Base-by-base conservation (phyloP, 2,113 vertebrate species). In the Pangasianodon gigas region DNA sequence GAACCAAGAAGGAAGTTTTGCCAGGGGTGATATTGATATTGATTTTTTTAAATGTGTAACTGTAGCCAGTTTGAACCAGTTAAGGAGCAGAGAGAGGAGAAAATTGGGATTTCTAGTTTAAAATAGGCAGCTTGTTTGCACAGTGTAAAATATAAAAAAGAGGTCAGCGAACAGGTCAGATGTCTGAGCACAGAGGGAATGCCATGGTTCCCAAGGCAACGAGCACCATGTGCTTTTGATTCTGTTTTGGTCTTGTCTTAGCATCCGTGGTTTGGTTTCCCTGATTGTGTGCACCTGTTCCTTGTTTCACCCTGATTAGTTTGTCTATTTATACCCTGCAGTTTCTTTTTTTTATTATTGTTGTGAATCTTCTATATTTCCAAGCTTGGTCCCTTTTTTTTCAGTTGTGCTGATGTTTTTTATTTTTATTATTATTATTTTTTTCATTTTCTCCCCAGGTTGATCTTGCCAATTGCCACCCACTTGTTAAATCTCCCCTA, bases 1-100 rank as follows among this genome's bases (percentile, higher is more conserved):
- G 87, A 79, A 92, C 81, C 60, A 71, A 11, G 69, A 77, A 81
- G 48, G 67, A 79, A 51, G 32, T 71, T 44, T 90, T 84, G 51
- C 88, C 87, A 80, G 85, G 91, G 87, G 87, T 90, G 81, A 81
- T 87, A 18, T 54, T 52, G 74, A 44, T 71, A 90, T 91, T 41
- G 83, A 90, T 89, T 80, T 90, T 89, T 58, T 82, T 16, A 24
- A 84, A 54, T 48, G 1, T 48, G 5, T 84, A 65, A 56, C 84
- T 86, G 7, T 87, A 32, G 83, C 71, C 54, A 60, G 52, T 51
- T 84, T 80, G 88, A 87, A 71, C 69, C 44, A 71, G 74, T 44
- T 51, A 82, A 52, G 58, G 48, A 74, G 51, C 19, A 71, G 51
- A n/a, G 48, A 48, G 29, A 69, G 54, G 14, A 84, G 54, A 87